Evolutionary conservation across 2,888 invertebrate genomes (phyloP).

Genomic region (Noctua comes): DNA sequence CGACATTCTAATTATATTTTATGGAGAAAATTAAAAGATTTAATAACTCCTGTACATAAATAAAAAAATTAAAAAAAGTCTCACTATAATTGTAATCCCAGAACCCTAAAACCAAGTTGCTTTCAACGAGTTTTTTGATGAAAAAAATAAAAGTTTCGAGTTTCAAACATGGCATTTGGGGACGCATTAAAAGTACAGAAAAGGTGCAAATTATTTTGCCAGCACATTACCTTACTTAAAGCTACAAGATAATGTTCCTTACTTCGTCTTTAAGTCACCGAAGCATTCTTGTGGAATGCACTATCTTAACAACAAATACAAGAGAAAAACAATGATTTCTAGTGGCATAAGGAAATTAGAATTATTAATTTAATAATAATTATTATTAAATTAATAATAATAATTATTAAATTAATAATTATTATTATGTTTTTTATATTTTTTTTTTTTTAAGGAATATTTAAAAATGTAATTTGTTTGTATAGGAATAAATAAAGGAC

Average conservation of each 20-base stretch:
- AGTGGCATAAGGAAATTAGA: no score
- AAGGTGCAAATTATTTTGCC: conserved; percentile 55
- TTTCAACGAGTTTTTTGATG: conserved; percentile 37
- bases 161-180: conserved; percentile 54
- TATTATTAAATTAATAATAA: no score
- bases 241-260: conserved; percentile 27
- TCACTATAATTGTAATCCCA: neutral
- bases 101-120: conserved; percentile 39
- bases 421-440: no score
- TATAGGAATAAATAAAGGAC: no score
- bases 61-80: neutral
- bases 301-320: neutral
- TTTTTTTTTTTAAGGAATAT: no score
- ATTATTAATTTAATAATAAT: no score
- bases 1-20: neutral
- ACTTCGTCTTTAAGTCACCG: conserved; percentile 27
- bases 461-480: no score
- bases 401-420: no score
- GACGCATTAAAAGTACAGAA: conserved; percentile 47
- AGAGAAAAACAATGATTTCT: neutral
- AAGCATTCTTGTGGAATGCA: neutral
- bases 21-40: neutral
- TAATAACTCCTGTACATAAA: neutral
- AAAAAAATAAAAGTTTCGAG: conserved; percentile 49
- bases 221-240: conserved; percentile 30